These are phyloP conservation scores for Anguilla japonica DNA, from an alignment of 2,113 vertebrate genomes.

Conservation along the genomic window DNA sequence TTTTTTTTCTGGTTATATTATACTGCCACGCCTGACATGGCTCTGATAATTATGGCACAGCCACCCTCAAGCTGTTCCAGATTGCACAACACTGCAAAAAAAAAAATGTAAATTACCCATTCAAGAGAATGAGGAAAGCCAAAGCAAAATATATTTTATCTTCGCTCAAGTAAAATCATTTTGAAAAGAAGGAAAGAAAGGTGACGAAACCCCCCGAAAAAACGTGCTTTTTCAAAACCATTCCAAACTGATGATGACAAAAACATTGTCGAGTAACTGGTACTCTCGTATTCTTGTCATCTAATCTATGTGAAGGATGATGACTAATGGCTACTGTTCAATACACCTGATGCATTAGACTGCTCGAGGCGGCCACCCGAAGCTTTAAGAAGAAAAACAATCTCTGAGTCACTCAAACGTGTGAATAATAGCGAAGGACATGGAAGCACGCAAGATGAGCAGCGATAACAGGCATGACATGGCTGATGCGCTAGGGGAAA, in stretches of 20 bases:
- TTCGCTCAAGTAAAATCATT: constrained; percentile 31
- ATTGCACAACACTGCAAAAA: constrained; percentile 50
- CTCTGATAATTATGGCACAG: constrained; percentile 66
- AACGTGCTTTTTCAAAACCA: neutral
- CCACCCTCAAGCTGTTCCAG: constrained; percentile 66
- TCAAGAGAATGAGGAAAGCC: neutral
- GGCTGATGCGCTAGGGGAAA: neutral
- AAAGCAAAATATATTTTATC: constrained; percentile 17
- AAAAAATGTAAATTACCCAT: constrained; percentile 37
- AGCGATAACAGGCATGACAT: neutral
- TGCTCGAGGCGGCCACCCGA: neutral
- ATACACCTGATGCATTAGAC: neutral
- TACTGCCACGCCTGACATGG: constrained; percentile 67
- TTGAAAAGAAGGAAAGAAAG: neutral
- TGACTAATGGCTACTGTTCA: neutral
- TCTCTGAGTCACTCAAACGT: neutral
- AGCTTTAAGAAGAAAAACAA: constrained; percentile 1
- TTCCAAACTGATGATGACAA: neutral
- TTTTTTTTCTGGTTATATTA: constrained; percentile 56
- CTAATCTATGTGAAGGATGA: neutral
- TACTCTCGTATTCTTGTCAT: neutral
- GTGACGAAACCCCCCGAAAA: neutral
- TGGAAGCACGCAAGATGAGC: neutral
- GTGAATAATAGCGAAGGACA: neutral
- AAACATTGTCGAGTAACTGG: neutral